Evolutionary conservation across 2,888 invertebrate genomes (phyloP).

Genomic region (Scelioninae gen. 1): DNA sequence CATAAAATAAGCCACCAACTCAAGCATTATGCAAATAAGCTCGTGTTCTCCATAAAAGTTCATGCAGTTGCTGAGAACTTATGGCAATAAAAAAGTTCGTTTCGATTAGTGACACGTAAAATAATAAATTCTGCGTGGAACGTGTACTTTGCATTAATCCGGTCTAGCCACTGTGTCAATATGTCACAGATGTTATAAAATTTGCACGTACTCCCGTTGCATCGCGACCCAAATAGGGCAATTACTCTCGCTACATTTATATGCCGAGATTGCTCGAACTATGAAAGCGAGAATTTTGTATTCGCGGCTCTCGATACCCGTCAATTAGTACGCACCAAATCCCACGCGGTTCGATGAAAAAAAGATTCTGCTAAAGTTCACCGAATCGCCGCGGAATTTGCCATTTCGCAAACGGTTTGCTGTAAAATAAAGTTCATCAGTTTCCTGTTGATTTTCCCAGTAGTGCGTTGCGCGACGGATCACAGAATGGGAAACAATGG

Average conservation of each 20-base stretch:
- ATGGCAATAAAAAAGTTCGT: constrained; percentile 17
- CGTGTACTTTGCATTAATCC: constrained; percentile 52
- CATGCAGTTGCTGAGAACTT: constrained; percentile 2
- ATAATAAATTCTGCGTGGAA: constrained; percentile 54
- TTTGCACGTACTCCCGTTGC: constrained; percentile 50
- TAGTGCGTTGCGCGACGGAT: constrained; percentile 34
- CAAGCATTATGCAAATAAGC: constrained; percentile 42
- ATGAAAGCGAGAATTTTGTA: constrained; percentile 56
- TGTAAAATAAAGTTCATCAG: constrained; percentile 37
- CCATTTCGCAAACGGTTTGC: constrained; percentile 29
- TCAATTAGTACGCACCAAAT: constrained; percentile 67
- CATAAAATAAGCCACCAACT: constrained; percentile 11
- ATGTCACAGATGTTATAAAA: constrained; percentile 54
- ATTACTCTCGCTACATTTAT: constrained; percentile 63
- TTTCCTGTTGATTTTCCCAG: constrained; percentile 70
- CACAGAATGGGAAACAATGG: constrained; percentile 37
- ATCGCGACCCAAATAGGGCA: constrained; percentile 56
- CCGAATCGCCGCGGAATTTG: constrained; percentile 33
- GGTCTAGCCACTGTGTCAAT: constrained; percentile 42
- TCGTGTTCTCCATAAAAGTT: constrained; percentile 27
- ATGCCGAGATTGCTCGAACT: constrained; percentile 42
- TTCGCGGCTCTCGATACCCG: constrained; percentile 32
- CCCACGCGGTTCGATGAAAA: not conserved
- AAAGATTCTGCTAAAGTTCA: constrained; percentile 33
- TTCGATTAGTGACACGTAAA: constrained; percentile 55